Base-by-base conservation (phyloP, 2,888 invertebrate species). In the Amiota communis region DNA sequence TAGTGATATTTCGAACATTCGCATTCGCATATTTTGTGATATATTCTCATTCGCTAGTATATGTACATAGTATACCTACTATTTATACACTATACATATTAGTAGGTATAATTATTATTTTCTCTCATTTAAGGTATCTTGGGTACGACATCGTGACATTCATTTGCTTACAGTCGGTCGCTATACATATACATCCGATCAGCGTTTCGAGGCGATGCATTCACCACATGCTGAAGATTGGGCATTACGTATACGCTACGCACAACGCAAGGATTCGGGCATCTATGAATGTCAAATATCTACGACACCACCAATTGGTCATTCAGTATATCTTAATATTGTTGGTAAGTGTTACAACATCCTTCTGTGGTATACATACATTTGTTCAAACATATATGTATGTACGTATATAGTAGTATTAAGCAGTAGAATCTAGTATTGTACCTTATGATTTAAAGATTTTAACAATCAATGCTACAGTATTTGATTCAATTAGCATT, bases 281-380 rank as follows among this genome's bases (percentile, higher is more conserved):
- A 92, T 95, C 84, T 97, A 97, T 90, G 96, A 97, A 91, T 97
- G 96, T 89, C 97, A 97, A 91, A 96, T 97, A 88, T 96, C 95
- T 81, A 96, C 96, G 70, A 96, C 96, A 77, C 96, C 96, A 70
- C 96, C 96, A 74, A 93, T 95, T 69, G 96, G 96, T 59, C 95
- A 95, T 89, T 93, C 94, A 36, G 93, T 96, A 73, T 93, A 93
- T 87, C 92, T 96, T 76, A 95, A 93, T 80, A 95, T 96, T 87
- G 95, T 96, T 77, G 96, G 96, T 96, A 88, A 94, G 95, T 47
- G 53, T 69, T 23, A 71, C n/a, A 17, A 11, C 15, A 59, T 8
- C 59, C 23, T 23, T 23, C 23, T 23, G 23, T 23, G 23, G 23
- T 3, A 23, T 23, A 23, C 23, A 23, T 23, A 23, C 1, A 23